Base-by-base conservation (phyloP, 1,140 invertebrate species). In the Apis cerana region DNA sequence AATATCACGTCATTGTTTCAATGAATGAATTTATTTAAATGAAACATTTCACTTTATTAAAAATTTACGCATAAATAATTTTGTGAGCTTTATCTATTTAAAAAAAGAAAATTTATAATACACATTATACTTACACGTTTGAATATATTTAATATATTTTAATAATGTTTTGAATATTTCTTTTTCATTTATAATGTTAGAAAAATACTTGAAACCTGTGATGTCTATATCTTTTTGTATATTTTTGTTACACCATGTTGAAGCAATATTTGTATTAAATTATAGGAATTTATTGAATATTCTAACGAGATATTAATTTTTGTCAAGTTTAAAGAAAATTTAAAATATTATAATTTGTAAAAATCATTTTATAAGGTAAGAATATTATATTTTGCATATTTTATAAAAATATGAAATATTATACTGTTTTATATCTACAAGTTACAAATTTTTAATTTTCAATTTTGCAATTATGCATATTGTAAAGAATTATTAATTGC, bases 191-290 rank as follows among this genome's bases (percentile, higher is more conserved):
- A 13, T 8, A 80, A n/a, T n/a, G 7, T 65, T 56, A 21, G 0
- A 74, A 61, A 58, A 27, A 80, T 74, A 80, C 21, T 33, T 56
- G 59, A 9, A 48, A 80, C 52, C 79, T 80, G 79, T 67, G 79
- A 67, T 75, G 76, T 48, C 52, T 75, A 75, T 74, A 75, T 65
- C 61, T 58, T 75, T 75, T 80, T 67, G 67, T 75, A 80, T 80
- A 75, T 80, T 80, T 71, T 80, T 75, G 19, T 80, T 75, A 75
- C 23, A 17, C 15, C 7, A 23, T 48, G 11, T 58, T 12, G 3
- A 33, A 43, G 19, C 23, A 75, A 27, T n/a, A 52, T 70, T 27
- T 56, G 54, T 78, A 27, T 59, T 76, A 64, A 64, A 62, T 50
- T 43, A n/a, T 77, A 58, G 5, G 7, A 58, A 59, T 21, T 15